Evolutionary conservation across 2,888 invertebrate species (phyloP).

Genomic region (Trissoscelio sp.): DNA sequence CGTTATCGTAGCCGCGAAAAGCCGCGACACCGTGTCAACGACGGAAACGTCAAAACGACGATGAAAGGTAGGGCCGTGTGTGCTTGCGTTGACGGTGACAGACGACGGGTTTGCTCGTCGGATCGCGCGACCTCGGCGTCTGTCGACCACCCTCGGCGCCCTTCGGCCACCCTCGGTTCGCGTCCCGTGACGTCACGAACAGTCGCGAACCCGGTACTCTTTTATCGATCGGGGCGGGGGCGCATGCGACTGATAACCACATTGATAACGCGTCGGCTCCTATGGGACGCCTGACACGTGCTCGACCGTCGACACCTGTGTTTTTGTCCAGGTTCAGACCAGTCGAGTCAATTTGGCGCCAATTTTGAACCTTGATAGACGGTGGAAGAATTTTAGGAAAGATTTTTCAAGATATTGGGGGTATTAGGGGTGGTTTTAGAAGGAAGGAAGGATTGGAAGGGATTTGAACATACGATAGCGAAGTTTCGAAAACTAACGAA

Average conservation of each 20-base stretch:
- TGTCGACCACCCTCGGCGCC: conserved; percentile 68
- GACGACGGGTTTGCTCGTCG: conserved; percentile 70
- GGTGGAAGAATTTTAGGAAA: too few species aligned
- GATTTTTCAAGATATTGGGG: too few species aligned
- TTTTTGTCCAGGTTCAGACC: conserved; percentile 17
- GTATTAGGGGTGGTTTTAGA: too few species aligned
- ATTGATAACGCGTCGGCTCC: conserved; percentile 82
- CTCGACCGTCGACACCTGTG: conserved; percentile 70
- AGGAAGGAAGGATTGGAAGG: too few species aligned
- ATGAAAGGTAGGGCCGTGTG: conserved; percentile 75
- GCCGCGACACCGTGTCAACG: conserved; percentile 68
- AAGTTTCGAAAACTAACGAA: too few species aligned
- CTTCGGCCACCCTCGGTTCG: conserved; percentile 70
- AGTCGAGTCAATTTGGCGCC: background rate
- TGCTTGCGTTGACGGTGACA: conserved; percentile 76
- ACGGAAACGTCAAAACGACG: conserved; percentile 79
- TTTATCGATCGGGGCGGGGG: conserved; percentile 82
- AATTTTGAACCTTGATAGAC: too few species aligned
- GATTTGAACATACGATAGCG: too few species aligned
- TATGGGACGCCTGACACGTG: conserved; percentile 80
- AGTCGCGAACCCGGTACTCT: conserved; percentile 75
- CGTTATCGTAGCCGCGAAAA: conserved; percentile 19
- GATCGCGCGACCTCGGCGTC: conserved; percentile 69
- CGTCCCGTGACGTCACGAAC: conserved; percentile 74
- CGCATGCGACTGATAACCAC: conserved; percentile 86